Evolutionary conservation across 64 coral and sea anemone species (phyloP), one percentile per base, ranked within the genome.

Genomic region (Actinia equina): DNA sequence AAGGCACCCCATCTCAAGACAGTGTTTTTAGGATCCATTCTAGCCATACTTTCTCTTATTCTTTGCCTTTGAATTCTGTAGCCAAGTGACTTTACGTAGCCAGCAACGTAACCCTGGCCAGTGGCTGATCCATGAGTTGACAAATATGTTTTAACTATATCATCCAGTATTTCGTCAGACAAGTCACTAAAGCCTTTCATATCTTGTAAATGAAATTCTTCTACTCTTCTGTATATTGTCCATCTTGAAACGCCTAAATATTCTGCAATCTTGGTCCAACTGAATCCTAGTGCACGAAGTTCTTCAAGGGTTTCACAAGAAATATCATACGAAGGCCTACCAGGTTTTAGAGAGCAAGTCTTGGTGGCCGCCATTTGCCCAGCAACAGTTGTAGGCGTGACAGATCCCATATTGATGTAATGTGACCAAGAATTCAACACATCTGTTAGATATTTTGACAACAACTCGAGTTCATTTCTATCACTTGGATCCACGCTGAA

Each of bases 161-260:
- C 56, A 55, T 90, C 88, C 52, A 90, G 55, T n/a, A n/a, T n/a
- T 90, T 26, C 60, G 56, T 90, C 88, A 85, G 80, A 84, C 64
- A 90, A 53, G 41, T 71, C 23, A 82, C 81, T 84, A 63, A 90
- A 90, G 53, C 37, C 88, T 84, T 45, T 85, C 81, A 85, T 76
- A 74, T 17, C 45, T 89, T 70, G 58, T 52, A 89, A 30, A 89
- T 59, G 77, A n/a, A n/a, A n/a, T n/a, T n/a, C n/a, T n/a, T n/a
- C n/a, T n/a, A n/a, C n/a, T n/a, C n/a, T n/a, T n/a, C n/a, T n/a
- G n/a, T n/a, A n/a, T n/a, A n/a, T n/a, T n/a, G n/a, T n/a, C n/a
- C n/a, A n/a, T n/a, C n/a, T n/a, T n/a, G n/a, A n/a, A n/a, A n/a
- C n/a, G n/a, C n/a, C n/a, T n/a, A n/a, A n/a, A n/a, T n/a, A n/a